Conservation (phyloP, 2,113 vertebrate genomes). For the Erinaceus europaeus region DNA sequence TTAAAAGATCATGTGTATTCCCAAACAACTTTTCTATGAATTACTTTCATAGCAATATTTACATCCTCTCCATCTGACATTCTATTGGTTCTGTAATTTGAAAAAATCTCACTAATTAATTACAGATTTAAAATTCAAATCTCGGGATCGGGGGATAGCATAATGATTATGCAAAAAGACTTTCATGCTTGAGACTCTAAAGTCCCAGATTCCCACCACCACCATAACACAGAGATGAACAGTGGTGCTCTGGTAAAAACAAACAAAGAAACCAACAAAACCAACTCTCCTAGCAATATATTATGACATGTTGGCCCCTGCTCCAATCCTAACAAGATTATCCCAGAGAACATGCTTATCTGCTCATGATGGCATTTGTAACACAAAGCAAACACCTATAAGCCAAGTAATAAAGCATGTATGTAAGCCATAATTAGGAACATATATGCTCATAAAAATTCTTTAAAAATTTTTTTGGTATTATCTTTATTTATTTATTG, state of each 20-base stretch:
- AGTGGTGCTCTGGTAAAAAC: not conserved
- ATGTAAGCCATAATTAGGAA: not conserved
- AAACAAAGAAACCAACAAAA: too few species aligned
- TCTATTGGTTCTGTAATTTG: not conserved
- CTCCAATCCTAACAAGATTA: not conserved
- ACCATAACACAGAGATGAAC: too few species aligned
- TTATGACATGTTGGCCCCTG: not conserved
- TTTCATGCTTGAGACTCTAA: too few species aligned
- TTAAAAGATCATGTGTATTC: not conserved
- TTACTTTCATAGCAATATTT: not conserved
- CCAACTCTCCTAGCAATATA: too few species aligned
- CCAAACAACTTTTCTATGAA: not conserved
- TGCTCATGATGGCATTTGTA: not conserved
- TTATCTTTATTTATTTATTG: too few species aligned
- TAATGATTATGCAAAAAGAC: too few species aligned
- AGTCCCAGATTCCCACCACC: too few species aligned
- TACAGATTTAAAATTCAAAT: constrained; percentile 4
- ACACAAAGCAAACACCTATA: not conserved
- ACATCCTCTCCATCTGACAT: not conserved
- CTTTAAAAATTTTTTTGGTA: too few species aligned
- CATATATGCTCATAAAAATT: too few species aligned
- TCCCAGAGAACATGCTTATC: not conserved
- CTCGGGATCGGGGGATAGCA: not conserved
- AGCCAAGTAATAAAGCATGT: constrained; percentile 28
- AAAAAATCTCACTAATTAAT: constrained; percentile 7